These are phyloP conservation scores for Acropternis orthonyx DNA, from an alignment of 2,797 vertebrate species.

Conservation along the genomic window DNA sequence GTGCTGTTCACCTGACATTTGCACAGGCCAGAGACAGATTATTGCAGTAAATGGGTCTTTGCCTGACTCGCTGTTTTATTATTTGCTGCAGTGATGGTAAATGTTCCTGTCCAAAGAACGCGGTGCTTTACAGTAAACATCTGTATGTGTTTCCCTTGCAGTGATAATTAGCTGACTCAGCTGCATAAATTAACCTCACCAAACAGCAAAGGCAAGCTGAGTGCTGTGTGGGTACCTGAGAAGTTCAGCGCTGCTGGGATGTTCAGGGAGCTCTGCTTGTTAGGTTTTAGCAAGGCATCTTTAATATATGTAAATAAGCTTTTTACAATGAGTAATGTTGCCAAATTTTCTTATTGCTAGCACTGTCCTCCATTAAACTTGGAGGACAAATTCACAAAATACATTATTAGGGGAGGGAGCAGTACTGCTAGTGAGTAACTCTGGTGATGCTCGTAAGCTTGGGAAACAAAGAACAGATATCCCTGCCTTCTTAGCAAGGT, in stretches of 20 bases:
- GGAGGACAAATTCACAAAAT: slow-evolving; percentile 43
- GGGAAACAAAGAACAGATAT: not conserved
- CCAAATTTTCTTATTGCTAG: slow-evolving; percentile 56
- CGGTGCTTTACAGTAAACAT: not conserved
- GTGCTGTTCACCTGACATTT: not conserved
- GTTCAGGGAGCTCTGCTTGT: not conserved
- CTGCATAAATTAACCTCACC: slow-evolving; percentile 34
- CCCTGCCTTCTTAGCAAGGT: slow-evolving; percentile 3
- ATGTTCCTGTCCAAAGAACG: not conserved
- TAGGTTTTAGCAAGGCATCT: slow-evolving; percentile 18
- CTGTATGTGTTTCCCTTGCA: not conserved
- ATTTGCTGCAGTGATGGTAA: not conserved
- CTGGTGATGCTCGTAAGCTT: slow-evolving; percentile 1
- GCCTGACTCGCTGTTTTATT: not conserved
- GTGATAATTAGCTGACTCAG: slow-evolving; percentile 42
- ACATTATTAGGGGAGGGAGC: not conserved
- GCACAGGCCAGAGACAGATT: not conserved
- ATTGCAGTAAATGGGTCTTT: not conserved
- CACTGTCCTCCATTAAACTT: slow-evolving; percentile 53
- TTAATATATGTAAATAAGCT: slow-evolving; percentile 48
- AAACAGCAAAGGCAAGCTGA: slow-evolving; percentile 4
- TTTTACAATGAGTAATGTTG: slow-evolving; percentile 40
- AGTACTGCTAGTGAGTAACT: not conserved
- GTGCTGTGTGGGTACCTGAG: not conserved
- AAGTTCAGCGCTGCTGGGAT: not conserved